Conservation (phyloP, 2,113 vertebrate genomes). For the Chionodraco myersi region DNA sequence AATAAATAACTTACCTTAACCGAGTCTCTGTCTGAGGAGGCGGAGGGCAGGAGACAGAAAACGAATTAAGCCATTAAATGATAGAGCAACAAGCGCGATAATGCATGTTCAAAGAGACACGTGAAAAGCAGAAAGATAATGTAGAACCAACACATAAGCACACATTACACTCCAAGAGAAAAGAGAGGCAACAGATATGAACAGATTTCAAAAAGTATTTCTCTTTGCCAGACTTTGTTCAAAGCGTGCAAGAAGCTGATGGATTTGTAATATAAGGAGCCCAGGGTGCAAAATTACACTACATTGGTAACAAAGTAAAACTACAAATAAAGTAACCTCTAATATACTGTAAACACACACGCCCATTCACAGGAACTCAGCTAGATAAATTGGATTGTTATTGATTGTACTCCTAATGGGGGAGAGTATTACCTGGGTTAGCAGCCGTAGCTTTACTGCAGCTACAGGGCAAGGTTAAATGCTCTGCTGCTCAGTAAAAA, state of each 20-base stretch:
- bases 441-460: constrained; percentile 52
- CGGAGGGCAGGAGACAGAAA: constrained; percentile 9
- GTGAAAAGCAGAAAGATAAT: not conserved
- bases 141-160: not conserved
- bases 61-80: constrained; percentile 24
- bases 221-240: too few species aligned
- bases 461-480: constrained; percentile 63
- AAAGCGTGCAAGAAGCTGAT: not conserved
- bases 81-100: constrained; percentile 14
- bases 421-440: constrained; percentile 44
- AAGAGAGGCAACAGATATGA: not conserved
- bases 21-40: constrained; percentile 77
- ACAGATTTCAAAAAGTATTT: too few species aligned
- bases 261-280: not conserved
- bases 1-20: constrained; percentile 73
- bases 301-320: not conserved
- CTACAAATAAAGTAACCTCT: not conserved
- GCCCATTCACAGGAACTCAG: constrained; percentile 26
- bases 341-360: constrained; percentile 8
- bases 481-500: constrained; percentile 54
- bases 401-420: constrained; percentile 55
- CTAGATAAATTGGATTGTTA: constrained; percentile 47
- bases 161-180: not conserved
- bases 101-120: not conserved
- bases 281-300: not conserved